phyloP scores from a whole-genome alignment of 2,113 vertebrate species.

The Alouatta palliata region DNA sequence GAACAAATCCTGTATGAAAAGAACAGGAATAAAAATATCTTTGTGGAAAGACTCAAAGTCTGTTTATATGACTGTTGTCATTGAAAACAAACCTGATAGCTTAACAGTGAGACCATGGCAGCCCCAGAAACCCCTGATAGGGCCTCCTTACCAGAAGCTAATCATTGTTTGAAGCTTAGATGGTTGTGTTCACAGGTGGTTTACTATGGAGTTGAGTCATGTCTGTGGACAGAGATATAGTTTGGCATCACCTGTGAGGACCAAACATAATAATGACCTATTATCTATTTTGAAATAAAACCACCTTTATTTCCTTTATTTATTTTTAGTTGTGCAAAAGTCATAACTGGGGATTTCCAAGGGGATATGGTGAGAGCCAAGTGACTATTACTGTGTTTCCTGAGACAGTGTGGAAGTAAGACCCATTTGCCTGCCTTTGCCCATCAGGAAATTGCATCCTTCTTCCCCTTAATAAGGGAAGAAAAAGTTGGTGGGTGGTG shows the following conservation, averaged over 20 bases:
- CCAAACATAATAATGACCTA: conserved; percentile 51
- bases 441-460: conserved; percentile 51
- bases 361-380: conserved; percentile 61
- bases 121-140: background rate
- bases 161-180: background rate
- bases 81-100: background rate
- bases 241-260: conserved; percentile 36
- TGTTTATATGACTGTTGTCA: background rate
- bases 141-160: background rate
- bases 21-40: background rate
- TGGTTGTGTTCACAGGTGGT: background rate
- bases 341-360: conserved; percentile 75
- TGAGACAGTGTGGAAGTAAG: conserved; percentile 48
- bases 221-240: conserved; percentile 6
- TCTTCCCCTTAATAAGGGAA: background rate
- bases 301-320: conserved; percentile 69
- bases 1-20: background rate
- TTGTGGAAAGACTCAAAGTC: background rate
- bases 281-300: conserved; percentile 64
- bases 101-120: background rate
- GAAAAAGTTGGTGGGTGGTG: background rate
- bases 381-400: conserved; percentile 71
- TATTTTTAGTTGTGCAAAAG: conserved; percentile 71
- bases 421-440: background rate
- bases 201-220: background rate